A percentile compares a stretch with the other conserved stretches of the same genome.
Conservation (phyloP, 1,140 invertebrate species). For the Tenebrio molitor region DNA sequence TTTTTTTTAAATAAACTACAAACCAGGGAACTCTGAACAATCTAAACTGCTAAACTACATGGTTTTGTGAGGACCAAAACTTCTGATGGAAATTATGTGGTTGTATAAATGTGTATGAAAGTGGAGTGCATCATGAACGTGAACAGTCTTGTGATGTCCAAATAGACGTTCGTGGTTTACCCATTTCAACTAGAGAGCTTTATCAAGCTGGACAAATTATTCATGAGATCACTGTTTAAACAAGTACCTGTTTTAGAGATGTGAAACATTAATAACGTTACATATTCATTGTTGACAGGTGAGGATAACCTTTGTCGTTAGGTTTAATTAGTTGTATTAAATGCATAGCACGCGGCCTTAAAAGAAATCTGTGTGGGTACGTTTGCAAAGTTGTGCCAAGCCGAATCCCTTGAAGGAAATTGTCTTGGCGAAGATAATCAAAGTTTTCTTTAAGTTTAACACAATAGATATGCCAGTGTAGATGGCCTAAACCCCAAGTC, state of each 20-base stretch:
- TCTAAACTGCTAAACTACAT: too few species aligned
- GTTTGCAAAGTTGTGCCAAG: not conserved
- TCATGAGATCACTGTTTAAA: slow-evolving; percentile 22
- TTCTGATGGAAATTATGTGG: slow-evolving; percentile 22
- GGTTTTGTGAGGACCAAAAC: too few species aligned
- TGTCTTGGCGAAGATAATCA: slow-evolving; percentile 47
- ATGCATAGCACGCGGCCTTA: too few species aligned
- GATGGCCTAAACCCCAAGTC: slow-evolving; percentile 25
- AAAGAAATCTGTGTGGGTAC: slow-evolving; percentile 11
- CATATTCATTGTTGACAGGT: not conserved
- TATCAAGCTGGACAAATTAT: slow-evolving; percentile 33
- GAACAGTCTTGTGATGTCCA: not conserved
- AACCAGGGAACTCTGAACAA: too few species aligned
- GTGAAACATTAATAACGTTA: not conserved
- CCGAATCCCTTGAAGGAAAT: slow-evolving; percentile 30
- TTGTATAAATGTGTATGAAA: slow-evolving; percentile 28
- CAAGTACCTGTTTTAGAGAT: not conserved
- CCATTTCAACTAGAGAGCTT: slow-evolving; percentile 29
- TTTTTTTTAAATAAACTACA: too few species aligned
- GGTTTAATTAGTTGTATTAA: not conserved
- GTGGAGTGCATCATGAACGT: slow-evolving; percentile 19
- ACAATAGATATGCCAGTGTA: slow-evolving; percentile 44
- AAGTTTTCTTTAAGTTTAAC: slow-evolving; percentile 49
- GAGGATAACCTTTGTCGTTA: not conserved
- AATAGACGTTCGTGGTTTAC: slow-evolving; percentile 21